Base-by-base conservation (phyloP, 2,888 invertebrate species). In the Dichetophora obliterata region DNA sequence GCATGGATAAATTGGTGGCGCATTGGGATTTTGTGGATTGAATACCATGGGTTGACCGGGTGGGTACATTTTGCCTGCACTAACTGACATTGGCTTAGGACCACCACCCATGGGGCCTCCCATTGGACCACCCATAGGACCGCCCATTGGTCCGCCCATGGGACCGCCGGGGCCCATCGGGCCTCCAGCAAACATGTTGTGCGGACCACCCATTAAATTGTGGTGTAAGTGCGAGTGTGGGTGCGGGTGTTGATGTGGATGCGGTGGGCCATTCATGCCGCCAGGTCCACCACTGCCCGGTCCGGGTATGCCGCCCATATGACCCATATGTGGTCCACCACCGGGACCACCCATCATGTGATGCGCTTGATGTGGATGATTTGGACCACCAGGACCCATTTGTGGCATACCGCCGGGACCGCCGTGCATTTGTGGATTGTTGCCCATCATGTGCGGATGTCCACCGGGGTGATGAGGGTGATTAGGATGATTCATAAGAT, bases 11-110 rank as follows among this genome's bases (percentile, higher is more conserved):
- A 98, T 98, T 2, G 98, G 98, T 69, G 98, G 98, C 73, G 98
- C 98, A 89, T 98, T 98, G 0, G 98, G 98, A 90, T 98, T 99
- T 90, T 98, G 97, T 61, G 98, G 96, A 90, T 98, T 98, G 89
- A 98, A 98, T 80, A 98, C 97, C 97, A 98, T 98, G 0, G 98
- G 95, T 88, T 98, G 97, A 88, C 98, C 96, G 5, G 95, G 95
- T 65, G 98, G 98, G 90, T 98, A 98, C 78, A 97, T 94, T 92
- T 96, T 92, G n/a, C 90, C 90, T 72, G 96, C 96, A 88, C 95
- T 95, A 79, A 96, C 96, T 82, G 97, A 95, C 94, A 97, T 95
- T 16, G 97, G 96, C 88, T 96, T 96, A 2, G 95, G 94, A 43
- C 95, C 95, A 31, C 85, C 86, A 48, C 82, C 89, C 84, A 90